Conservation (phyloP, 2,797 vertebrate genomes). For the Acrossocheilus wenchowensis region DNA sequence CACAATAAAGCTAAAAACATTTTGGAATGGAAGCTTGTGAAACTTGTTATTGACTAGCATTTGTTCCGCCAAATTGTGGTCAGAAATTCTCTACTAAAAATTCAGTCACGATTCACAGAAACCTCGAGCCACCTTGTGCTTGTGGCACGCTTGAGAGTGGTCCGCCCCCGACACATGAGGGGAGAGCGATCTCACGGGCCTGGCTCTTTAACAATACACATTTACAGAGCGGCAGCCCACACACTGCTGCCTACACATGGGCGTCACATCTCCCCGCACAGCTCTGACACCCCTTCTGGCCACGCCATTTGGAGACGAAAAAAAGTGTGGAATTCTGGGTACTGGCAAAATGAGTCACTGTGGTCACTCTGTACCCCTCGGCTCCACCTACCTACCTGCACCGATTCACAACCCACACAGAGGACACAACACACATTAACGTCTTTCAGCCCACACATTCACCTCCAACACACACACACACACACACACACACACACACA, state of each 20-base stretch:
- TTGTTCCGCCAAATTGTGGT: not conserved
- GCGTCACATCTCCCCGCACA: constrained; percentile 21
- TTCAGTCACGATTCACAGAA: constrained; percentile 50
- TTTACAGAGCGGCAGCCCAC: constrained; percentile 50
- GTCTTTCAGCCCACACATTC: constrained; percentile 48
- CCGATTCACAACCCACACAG: constrained; percentile 46
- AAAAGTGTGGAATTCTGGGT: constrained; percentile 32
- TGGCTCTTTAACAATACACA: constrained; percentile 52
- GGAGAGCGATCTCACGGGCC: constrained; percentile 17
- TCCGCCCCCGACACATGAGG: constrained; percentile 40
- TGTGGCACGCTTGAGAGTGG: constrained; percentile 40
- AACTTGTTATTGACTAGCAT: constrained; percentile 3
- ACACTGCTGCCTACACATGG: constrained; percentile 46
- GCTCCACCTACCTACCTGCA: constrained; percentile 53
- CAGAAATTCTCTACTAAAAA: constrained; percentile 16
- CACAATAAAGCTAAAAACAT: not conserved
- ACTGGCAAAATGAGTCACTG: constrained; percentile 57
- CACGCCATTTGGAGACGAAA: constrained; percentile 1
- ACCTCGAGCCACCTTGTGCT: constrained; percentile 23
- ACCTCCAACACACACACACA: constrained; percentile 40
- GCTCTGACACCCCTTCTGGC: constrained; percentile 30
- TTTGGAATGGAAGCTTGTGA: constrained; percentile 33
- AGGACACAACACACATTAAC: constrained; percentile 5
- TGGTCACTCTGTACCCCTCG: constrained; percentile 51
- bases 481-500: constrained; percentile 54